phyloP scores from a whole-genome alignment of 2,888 invertebrate species.

The Deilephila porcellus region DNA sequence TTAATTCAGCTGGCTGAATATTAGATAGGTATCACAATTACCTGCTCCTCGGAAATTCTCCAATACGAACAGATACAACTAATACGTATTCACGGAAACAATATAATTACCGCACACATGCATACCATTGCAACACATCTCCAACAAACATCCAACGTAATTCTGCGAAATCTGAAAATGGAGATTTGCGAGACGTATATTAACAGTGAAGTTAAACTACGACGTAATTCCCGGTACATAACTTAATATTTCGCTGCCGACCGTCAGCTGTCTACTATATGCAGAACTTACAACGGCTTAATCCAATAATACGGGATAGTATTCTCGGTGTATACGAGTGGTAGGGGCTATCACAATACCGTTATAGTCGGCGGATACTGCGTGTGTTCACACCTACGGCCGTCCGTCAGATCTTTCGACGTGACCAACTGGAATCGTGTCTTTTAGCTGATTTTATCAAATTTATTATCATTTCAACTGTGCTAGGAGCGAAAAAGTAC shows the following conservation, averaged over 20 bases:
- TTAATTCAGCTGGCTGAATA: no score
- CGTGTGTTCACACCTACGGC: not conserved
- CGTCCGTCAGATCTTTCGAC: not conserved
- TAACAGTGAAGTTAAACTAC: conserved; percentile 4
- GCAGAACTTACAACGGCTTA: conserved; percentile 23
- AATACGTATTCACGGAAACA: not conserved
- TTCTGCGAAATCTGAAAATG: conserved; percentile 19
- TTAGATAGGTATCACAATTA: no score
- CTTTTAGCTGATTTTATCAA: no score
- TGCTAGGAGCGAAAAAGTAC: no score
- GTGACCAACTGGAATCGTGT: not conserved
- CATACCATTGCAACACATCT: not conserved
- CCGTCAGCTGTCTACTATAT: conserved; percentile 22
- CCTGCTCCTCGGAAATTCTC: no score
- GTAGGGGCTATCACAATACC: not conserved
- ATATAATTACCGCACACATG: not conserved
- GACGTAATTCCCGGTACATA: conserved; percentile 8
- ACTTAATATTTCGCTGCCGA: conserved; percentile 24
- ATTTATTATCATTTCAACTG: no score
- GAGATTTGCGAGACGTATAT: not conserved
- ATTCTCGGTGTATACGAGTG: not conserved
- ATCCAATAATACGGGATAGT: conserved; percentile 19
- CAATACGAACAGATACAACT: no score
- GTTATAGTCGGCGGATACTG: not conserved
- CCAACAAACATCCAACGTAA: not conserved